Base-by-base conservation (phyloP, 2,113 vertebrate species). In the Clarias magur region DNA sequence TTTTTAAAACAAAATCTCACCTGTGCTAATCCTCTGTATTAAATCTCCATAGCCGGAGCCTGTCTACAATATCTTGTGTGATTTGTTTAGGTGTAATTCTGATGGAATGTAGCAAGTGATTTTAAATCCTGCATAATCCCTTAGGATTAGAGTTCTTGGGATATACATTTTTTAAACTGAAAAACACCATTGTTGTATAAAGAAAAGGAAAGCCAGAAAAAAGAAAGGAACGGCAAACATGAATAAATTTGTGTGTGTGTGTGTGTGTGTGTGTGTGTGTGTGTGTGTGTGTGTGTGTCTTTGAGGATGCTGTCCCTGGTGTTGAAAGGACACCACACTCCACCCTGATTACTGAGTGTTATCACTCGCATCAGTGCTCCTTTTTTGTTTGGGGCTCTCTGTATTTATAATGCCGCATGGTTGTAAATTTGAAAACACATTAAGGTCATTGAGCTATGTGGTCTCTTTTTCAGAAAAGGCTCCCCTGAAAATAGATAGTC, bases 161-260 rank as follows among this genome's bases (percentile, higher is more conserved):
- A 59, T 86, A 53, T 25, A 76, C 84, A 89, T 70, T 85, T 65
- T 85, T 79, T 73, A 15, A 75, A 34, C 80, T 27, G 85, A 48
- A 42, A 72, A 16, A 81, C 80, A 73, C 62, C 57, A 75, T 62
- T n/a, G 34, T 19, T 67, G 76, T 63, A 63, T 15, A 70, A 30
- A 63, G 83, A 7, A 25, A 62, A 34, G 34, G 56, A 78, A 75
- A 73, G 48, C 59, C 72, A 0, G 79, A 86, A 30, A 17, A 67
- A 25, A 86, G 75, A 86, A 83, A 67, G 21, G 80, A 83, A 93
- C 93, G 91, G 90, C 89, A 88, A 84, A 88, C 86, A 88, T 88
- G n/a, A n/a, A n/a, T n/a, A n/a, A n/a, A n/a, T n/a, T n/a, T n/a
- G n/a, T n/a, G n/a, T n/a, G 70, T 65, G 56, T 72, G 27, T 67